phyloP scores from a whole-genome alignment of 1,140 invertebrate species.

The Venturia canescens region DNA sequence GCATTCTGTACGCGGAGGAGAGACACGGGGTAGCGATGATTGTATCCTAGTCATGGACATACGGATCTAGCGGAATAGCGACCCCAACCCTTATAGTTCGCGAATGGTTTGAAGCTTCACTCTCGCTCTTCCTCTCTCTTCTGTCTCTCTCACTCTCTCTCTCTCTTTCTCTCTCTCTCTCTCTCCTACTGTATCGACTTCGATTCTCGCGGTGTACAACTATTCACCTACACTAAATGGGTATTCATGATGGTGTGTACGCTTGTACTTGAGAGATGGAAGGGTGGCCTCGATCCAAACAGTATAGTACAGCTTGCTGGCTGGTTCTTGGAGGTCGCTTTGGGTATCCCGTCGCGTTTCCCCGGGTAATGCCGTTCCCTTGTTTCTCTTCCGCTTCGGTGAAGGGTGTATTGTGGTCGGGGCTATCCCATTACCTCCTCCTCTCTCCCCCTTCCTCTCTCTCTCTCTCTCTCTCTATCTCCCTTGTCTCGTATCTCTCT shows the following conservation, averaged over 20 bases:
- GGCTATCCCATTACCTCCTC: constrained; percentile 70
- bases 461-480: constrained; percentile 15
- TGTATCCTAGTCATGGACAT: constrained; percentile 24
- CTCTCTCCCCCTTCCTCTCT: neutral
- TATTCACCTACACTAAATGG: neutral
- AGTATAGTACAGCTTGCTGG: constrained; percentile 19
- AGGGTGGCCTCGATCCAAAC: neutral
- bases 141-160: no score
- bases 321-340: constrained; percentile 61
- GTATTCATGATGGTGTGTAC: constrained; percentile 17
- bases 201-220: neutral
- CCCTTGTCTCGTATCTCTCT: no score
- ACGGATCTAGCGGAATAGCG: neutral
- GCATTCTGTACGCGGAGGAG: neutral
- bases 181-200: neutral
- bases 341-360: constrained; percentile 68
- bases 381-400: constrained; percentile 74
- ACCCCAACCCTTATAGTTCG: neutral
- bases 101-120: neutral
- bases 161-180: no score
- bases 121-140: neutral
- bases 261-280: neutral
- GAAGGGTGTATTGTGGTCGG: constrained; percentile 73
- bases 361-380: constrained; percentile 73
- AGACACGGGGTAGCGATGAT: constrained; percentile 15